Percentiles rank a stretch among this genome's conserved stretches.
Evolutionary conservation across 2,797 vertebrate species (phyloP).

Genomic region (Ctenopoma kingsleyae): DNA sequence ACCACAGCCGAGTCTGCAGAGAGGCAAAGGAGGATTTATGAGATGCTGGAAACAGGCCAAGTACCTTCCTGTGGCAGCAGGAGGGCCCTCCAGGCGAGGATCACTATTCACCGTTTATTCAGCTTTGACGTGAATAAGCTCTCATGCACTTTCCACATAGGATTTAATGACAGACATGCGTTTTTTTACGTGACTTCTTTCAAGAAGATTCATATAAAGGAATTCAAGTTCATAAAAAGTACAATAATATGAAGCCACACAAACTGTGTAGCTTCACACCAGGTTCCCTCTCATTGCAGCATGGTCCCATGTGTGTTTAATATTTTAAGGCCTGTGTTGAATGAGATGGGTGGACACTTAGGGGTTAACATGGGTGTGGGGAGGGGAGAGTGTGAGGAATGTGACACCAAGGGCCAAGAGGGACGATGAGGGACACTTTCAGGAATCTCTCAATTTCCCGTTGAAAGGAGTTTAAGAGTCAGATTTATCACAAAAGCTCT

Average conservation of each 20-base stretch:
- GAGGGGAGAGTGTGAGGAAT: conserved; percentile 58
- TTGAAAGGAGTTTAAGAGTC: conserved; percentile 51
- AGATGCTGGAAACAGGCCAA: conserved; percentile 48
- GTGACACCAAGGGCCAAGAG: conserved; percentile 68
- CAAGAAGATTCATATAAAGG: conserved; percentile 15
- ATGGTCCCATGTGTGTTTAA: conserved; percentile 28
- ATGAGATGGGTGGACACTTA: conserved; percentile 27
- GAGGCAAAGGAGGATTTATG: conserved; percentile 43
- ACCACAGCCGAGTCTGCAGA: not conserved
- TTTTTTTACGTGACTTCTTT: conserved; percentile 24
- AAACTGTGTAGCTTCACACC: conserved; percentile 10
- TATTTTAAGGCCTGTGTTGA: conserved; percentile 47
- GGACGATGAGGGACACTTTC: conserved; percentile 70
- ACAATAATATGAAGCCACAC: conserved; percentile 34
- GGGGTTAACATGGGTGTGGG: conserved; percentile 42
- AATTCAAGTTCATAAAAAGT: conserved; percentile 24
- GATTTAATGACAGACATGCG: conserved; percentile 18
- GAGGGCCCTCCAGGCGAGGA: conserved; percentile 12
- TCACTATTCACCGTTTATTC: conserved; percentile 46
- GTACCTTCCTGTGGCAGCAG: conserved; percentile 51
- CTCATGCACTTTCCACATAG: conserved; percentile 22
- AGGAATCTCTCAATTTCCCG: conserved; percentile 75
- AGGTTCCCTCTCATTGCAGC: conserved; percentile 42
- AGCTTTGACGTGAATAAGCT: conserved; percentile 24
- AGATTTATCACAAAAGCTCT: conserved; percentile 37